Conservation (phyloP, 2,113 vertebrate genomes). For the Plecturocebus donacophilus region DNA sequence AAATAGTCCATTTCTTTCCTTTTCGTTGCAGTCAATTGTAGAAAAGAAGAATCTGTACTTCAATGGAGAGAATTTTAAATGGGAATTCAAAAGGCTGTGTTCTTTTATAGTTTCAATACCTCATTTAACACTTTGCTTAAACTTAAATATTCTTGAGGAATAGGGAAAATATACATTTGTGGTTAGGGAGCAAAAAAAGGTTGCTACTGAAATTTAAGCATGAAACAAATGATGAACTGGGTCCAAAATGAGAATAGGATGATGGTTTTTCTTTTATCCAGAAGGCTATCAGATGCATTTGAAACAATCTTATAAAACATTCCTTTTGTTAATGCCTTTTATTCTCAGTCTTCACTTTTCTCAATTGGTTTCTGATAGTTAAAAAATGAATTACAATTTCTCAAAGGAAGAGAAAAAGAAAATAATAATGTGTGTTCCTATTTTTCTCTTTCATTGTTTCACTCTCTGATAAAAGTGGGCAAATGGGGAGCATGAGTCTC, state of each 20-base stretch:
- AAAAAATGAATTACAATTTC: slow-evolving; percentile 36
- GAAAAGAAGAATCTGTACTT: neutral
- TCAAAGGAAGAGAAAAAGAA: slow-evolving; percentile 21
- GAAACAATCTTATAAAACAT: neutral
- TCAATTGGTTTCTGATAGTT: neutral
- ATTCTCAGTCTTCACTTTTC: neutral
- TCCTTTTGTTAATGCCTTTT: neutral
- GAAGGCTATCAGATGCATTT: neutral
- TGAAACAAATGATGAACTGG: neutral
- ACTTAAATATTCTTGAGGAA: slow-evolving; percentile 23
- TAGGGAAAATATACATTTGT: neutral
- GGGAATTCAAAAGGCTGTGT: neutral
- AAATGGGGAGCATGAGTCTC: neutral
- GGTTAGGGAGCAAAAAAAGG: neutral
- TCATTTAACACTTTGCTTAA: slow-evolving; percentile 39
- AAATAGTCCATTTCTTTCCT: neutral
- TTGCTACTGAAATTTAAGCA: slow-evolving; percentile 36
- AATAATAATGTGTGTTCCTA: neutral
- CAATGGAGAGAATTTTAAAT: neutral
- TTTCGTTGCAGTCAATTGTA: neutral
- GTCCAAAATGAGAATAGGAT: neutral
- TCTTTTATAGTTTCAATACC: neutral
- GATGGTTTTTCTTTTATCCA: neutral
- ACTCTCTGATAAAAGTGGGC: neutral
- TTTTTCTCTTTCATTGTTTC: neutral